Evolutionary conservation across 2,888 invertebrate genomes (phyloP), one percentile per base, ranked within the genome.

Genomic region (Drosophila eohydei): DNA sequence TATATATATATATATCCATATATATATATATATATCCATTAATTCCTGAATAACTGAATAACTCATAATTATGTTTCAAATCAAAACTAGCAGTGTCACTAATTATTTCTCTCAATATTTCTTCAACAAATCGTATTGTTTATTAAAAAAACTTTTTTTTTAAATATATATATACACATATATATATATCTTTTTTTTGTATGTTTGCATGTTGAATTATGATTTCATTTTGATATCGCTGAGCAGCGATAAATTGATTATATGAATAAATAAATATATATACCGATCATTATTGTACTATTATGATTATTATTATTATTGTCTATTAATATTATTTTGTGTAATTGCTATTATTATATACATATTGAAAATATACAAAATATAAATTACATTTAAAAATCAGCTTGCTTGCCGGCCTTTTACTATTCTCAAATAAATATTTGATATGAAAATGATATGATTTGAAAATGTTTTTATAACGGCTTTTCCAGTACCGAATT

Each of bases 291-390:
- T 76, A 79, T 80, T 79, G 78, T 78, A 83, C 74, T 77, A 80
- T 77, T 78, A 75, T 81, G 66, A 80, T 78, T 74, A 78, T 80
- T 71, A 81, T 80, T 78, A 82, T 78, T 83, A 83, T 79, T 83
- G 83, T 81, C 83, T 83, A 83, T 83, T 81, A 83, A 81, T 79
- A 80, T 81, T 81, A 83, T 83, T 83, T 83, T 81, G 80, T 78
- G 83, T 83, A 83, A 83, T 81, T 83, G 81, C 80, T 83, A 83
- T 81, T 81, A 80, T 83, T 81, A 76, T 73, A 80, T 80, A 76
- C 80, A 80, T 80, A 80, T 80, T 80, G 80, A 80, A 80, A 80
- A 80, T 80, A 80, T 80, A 80, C 74, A 80, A 80, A 80, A 80
- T 80, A 80, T 80, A 71, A 80, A 80, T 80, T 74, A 80, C 68